phyloP scores from a whole-genome alignment of 2,888 invertebrate species.

The Cephus pygmeus region DNA sequence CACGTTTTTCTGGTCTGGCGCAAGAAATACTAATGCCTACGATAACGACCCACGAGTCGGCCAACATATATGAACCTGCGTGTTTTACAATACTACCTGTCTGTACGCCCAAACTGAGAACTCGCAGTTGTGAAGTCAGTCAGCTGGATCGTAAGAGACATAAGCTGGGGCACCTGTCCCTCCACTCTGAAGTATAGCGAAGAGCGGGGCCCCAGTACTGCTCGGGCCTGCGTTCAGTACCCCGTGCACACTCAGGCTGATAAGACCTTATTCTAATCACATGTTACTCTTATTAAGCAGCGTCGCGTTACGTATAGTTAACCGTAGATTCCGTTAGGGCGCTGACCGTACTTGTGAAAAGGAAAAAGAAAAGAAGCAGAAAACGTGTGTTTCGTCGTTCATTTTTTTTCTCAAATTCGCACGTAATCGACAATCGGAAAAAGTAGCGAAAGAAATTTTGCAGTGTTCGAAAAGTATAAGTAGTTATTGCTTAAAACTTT shows the following conservation, averaged over 20 bases:
- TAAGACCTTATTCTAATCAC: constrained; percentile 55
- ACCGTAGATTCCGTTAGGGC: neutral
- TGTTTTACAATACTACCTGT: neutral
- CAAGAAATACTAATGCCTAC: neutral
- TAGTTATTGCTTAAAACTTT: neutral
- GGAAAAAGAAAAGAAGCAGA: neutral
- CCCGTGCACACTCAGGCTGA: constrained; percentile 57
- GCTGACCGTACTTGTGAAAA: neutral
- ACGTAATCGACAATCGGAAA: neutral
- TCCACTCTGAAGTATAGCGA: constrained; percentile 45
- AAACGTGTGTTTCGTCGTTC: neutral
- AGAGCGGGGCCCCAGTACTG: constrained; percentile 46
- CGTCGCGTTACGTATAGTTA: neutral
- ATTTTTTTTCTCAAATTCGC: neutral
- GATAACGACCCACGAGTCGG: neutral
- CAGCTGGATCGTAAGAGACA: constrained; percentile 30
- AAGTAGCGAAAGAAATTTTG: neutral
- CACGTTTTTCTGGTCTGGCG: neutral
- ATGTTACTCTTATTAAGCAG: constrained; percentile 5
- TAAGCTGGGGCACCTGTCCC: constrained; percentile 57
- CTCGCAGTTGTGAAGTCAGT: constrained; percentile 18
- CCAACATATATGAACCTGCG: neutral
- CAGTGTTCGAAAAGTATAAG: neutral
- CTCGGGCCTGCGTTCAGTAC: constrained; percentile 53
- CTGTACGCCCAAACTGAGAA: neutral